A percentile compares a stretch with the other conserved stretches of the same genome.
phyloP scores from a whole-genome alignment of 2,113 vertebrate species.

The Solenodon paradoxus region DNA sequence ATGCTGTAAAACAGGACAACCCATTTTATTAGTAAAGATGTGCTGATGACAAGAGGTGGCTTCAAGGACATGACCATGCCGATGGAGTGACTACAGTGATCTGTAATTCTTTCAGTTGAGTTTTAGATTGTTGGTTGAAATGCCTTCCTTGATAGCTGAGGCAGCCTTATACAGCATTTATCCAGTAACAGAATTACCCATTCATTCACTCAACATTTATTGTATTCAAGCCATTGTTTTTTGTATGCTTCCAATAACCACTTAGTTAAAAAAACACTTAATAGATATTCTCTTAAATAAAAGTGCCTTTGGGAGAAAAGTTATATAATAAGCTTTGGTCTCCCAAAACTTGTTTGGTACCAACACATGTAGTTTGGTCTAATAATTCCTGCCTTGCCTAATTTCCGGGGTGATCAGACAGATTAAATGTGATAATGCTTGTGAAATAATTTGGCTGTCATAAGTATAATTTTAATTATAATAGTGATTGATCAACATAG shows the following conservation, averaged over 20 bases:
- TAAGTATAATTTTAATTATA: background rate
- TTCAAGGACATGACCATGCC: background rate
- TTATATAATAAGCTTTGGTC: background rate
- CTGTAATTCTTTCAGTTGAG: background rate
- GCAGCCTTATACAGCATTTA: background rate
- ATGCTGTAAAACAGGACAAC: background rate
- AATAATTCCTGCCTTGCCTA: background rate
- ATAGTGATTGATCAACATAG: background rate
- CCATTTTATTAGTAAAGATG: background rate
- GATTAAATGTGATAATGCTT: slow-evolving; percentile 25
- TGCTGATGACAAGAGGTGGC: background rate
- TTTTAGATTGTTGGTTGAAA: background rate
- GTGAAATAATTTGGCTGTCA: slow-evolving; percentile 30
- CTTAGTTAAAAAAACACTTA: background rate
- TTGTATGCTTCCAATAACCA: background rate
- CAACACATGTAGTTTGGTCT: background rate
- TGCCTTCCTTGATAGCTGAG: background rate
- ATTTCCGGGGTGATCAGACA: background rate
- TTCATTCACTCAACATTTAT: background rate
- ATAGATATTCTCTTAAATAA: background rate
- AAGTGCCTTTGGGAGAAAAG: slow-evolving; percentile 1
- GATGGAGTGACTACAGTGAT: background rate
- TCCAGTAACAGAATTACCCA: background rate
- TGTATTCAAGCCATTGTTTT: background rate
- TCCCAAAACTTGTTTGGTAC: no score